Base-by-base conservation (phyloP, 2,797 vertebrate genomes). In the Periophthalmus magnuspinnatus region DNA sequence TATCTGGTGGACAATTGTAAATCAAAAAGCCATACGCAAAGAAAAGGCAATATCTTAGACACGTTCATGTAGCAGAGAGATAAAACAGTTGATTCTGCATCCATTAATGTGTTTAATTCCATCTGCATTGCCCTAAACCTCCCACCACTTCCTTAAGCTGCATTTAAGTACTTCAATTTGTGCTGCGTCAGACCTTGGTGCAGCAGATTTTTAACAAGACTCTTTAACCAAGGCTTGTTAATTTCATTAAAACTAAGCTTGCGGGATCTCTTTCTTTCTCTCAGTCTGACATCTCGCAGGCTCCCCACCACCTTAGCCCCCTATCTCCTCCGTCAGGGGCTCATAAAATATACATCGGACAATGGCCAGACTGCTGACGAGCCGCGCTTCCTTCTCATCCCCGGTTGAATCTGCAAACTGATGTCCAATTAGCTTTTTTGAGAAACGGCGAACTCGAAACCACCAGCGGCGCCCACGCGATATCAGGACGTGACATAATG, bases 391-490 rank as follows among this genome's bases (percentile, higher is more conserved):
- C 80, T 70, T 81, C 73, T 69, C 24, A 28, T 48, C 76, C 79
- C 75, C 68, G 79, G 85, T 75, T 76, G 77, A 75, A 72, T 81
- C 80, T 82, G 70, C 70, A 84, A 86, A 72, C 76, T 81, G 82
- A 82, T 69, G 79, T 84, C 90, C 92, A 92, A 91, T 93, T 93
- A 93, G 85, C 82, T 80, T 60, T 77, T 82, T 77, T 82, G 87
- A 90, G 88, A 84, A 90, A 87, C 85, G 77, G 81, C 84, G 74
- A 87, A 88, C 77, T 78, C 75, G 2, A 36, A 83, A 83, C 83
- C 90, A 85, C 91, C 89, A 84, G 69, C 88, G 58, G 89, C 47
- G 84, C 82, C 84, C 76, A 60, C 74, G 68, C 82, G 87, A 92
- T 83, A 79, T 84, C 72, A 77, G 85, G 87, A 90, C 83, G 76